Base-by-base conservation (phyloP, 2,113 vertebrate genomes). In the Ameiurus melas region DNA sequence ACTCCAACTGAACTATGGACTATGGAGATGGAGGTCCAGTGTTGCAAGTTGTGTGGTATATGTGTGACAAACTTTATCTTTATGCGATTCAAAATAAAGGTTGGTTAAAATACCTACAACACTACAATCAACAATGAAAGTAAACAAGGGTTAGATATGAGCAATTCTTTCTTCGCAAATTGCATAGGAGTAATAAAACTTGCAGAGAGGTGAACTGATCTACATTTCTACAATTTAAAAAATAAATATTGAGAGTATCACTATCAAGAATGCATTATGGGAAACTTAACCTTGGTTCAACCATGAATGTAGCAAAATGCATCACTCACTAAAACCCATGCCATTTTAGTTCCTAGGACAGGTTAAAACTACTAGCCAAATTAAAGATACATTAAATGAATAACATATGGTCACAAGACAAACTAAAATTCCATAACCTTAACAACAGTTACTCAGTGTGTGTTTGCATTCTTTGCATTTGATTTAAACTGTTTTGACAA, bases 401-500 rank as follows among this genome's bases (percentile, higher is more conserved):
- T 70, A 33, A 8, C 70, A 36, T 39, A 20, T 36, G 17, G 17
- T 71, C 33, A 75, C 36, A 43, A 22, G 36, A 22, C 8, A 71
- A 9, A 22, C 19, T 75, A 43, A 75, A 75, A 75, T 75, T 71
- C 68, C 68, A 17, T 20, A 25, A 43, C 5, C 36, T 43, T 75
- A 43, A 43, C 7, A 75, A 25, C 10, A 51, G 5, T 53, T 53
- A 53, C 27, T 27, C 77, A 53, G 7, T 79, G 47, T 30, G 6
- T 55, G 51, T 77, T 77, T 77, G 19, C 4, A 5, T 36, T 82
- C 30, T 58, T 82, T 33, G 53, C 78, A 58, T 81, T 81, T 81
- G 22, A 81, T 58, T 82, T 39, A 22, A 82, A 82, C 22, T 22
- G 30, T 60, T 81, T 82, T 33, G 55, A 82, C n/a, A 82, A 58